Percentiles rank a stretch among this genome's conserved stretches.
Evolutionary conservation across 2,113 vertebrate species (phyloP).

Genomic region (Halichoeres trimaculatus): DNA sequence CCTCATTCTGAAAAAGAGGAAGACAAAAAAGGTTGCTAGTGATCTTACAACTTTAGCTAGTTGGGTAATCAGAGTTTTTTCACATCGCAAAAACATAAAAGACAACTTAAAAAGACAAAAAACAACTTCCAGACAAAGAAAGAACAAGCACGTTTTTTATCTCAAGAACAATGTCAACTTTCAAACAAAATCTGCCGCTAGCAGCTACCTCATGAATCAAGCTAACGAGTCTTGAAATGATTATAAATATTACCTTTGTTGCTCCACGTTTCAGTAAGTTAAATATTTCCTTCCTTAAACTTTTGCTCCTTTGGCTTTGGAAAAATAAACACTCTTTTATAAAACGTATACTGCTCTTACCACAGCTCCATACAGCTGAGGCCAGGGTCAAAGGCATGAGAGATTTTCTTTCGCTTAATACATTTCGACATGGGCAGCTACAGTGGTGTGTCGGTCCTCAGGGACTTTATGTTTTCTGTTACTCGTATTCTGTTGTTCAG

Average conservation of each 20-base stretch:
- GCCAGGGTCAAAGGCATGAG: slow-evolving; percentile 1
- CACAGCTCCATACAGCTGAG: not conserved
- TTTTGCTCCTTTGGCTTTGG: not conserved
- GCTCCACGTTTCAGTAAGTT: no score
- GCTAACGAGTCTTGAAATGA: not conserved
- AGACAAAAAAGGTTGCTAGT: not conserved
- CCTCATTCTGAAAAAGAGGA: not conserved
- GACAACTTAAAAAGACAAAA: no score
- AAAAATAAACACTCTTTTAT: not conserved
- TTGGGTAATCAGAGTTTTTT: no score
- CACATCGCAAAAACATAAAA: no score
- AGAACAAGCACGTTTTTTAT: no score
- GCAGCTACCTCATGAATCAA: not conserved
- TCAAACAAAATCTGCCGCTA: no score
- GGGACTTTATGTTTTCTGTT: not conserved
- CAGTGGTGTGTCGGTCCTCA: not conserved
- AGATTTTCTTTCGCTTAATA: slow-evolving; percentile 1
- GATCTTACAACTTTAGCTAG: no score
- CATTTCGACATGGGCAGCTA: not conserved
- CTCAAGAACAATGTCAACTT: no score
- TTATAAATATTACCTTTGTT: not conserved
- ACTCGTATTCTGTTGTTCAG: not conserved
- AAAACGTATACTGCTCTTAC: not conserved
- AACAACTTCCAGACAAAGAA: no score
- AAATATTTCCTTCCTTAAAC: not conserved